Evolutionary conservation across 1,140 invertebrate species (phyloP).

Genomic region (Planococcus citri): DNA sequence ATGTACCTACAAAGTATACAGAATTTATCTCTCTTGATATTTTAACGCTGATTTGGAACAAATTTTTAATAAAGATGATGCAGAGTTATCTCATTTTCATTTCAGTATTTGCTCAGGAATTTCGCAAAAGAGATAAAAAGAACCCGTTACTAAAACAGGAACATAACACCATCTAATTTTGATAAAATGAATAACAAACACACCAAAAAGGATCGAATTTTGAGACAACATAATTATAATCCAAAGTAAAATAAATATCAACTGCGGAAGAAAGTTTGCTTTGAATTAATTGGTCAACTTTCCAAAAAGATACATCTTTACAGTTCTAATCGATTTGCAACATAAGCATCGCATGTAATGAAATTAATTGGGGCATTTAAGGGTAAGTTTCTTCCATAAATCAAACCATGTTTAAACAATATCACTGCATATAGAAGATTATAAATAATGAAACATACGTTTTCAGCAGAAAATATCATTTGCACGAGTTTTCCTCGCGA

Average conservation of each 20-base stretch:
- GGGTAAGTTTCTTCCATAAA: not conserved
- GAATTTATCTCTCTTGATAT: too few relatives aligned
- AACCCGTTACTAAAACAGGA: too few relatives aligned
- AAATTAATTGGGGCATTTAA: not conserved
- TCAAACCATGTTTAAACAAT: not conserved
- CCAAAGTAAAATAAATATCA: not conserved
- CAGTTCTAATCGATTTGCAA: not conserved
- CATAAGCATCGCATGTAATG: not conserved
- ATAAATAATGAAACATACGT: not conserved
- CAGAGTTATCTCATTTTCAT: too few relatives aligned
- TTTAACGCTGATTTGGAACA: too few relatives aligned
- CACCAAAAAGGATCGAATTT: too few relatives aligned
- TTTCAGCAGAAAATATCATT: not conserved
- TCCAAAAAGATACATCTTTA: not conserved
- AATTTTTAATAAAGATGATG: too few relatives aligned
- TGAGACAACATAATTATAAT: too few relatives aligned
- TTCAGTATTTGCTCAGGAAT: too few relatives aligned
- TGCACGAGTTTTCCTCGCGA: not conserved
- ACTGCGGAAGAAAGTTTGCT: not conserved
- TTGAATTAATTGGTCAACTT: not conserved
- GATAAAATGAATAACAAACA: too few relatives aligned
- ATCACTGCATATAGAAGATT: not conserved
- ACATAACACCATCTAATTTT: too few relatives aligned
- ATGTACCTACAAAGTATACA: too few relatives aligned
- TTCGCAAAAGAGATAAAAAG: too few relatives aligned